Percentiles rank a stretch among this genome's conserved stretches.
These are phyloP conservation scores for Hymenopus coronatus DNA, from an alignment of 2,888 invertebrate genomes.

Conservation along the genomic window DNA sequence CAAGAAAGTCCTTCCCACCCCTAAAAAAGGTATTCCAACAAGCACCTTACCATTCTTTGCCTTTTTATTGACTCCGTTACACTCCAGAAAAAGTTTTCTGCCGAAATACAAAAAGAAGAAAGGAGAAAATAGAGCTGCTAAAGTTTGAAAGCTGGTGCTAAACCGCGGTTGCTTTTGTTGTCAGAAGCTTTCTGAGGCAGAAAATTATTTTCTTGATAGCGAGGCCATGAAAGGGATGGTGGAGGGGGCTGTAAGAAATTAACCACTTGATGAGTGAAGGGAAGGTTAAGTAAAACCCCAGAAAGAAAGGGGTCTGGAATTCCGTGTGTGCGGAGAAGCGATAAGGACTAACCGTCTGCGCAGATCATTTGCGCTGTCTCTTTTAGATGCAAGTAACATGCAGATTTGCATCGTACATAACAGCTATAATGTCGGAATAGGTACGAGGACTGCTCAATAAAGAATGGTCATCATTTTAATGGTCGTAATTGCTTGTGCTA, in stretches of 20 bases:
- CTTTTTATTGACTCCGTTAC: neutral
- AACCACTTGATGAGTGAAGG: conserved; percentile 3
- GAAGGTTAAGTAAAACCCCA: neutral
- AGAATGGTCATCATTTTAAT: too few species aligned
- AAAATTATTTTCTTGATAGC: conserved; percentile 17
- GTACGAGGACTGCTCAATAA: too few species aligned
- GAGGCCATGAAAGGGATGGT: neutral
- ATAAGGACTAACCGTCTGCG: neutral
- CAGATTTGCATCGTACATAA: too few species aligned
- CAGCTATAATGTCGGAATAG: too few species aligned
- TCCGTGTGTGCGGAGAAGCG: neutral
- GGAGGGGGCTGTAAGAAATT: conserved; percentile 7
- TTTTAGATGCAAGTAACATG: too few species aligned
- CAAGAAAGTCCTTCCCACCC: neutral
- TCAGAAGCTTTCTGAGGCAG: conserved; percentile 11
- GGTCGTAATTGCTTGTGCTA: too few species aligned
- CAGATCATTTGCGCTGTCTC: neutral
- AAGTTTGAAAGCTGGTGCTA: conserved; percentile 11
- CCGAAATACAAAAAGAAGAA: neutral
- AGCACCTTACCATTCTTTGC: neutral
- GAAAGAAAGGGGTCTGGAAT: neutral
- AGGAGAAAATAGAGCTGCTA: neutral
- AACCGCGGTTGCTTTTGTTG: conserved; percentile 13
- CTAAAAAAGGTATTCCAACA: neutral
- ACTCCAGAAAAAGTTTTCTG: neutral